These are phyloP conservation scores for Hycleus phaleratus DNA, from an alignment of 1,140 invertebrate genomes.

Conservation along the genomic window DNA sequence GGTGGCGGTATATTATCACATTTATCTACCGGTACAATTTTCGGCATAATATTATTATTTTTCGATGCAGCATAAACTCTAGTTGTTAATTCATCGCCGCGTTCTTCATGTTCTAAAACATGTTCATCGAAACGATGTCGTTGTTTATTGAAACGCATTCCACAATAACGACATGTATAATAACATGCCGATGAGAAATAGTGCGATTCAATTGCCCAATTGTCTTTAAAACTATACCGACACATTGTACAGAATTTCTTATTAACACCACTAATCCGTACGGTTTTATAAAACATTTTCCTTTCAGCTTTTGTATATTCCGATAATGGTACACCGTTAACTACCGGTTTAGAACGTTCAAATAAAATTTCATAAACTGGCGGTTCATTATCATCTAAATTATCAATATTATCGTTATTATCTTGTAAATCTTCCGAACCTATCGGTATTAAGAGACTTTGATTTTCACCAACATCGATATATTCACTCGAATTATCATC, in stretches of 20 bases:
- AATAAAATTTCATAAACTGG: conserved; percentile 13
- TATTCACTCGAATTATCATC: conserved; percentile 13
- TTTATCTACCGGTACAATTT: conserved; percentile 25
- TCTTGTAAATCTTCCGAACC: conserved; percentile 6
- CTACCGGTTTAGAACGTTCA: conserved; percentile 14
- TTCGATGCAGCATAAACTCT: conserved; percentile 36
- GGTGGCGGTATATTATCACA: neutral
- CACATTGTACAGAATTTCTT: conserved; percentile 38
- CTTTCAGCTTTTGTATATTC: conserved; percentile 35
- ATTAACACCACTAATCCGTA: conserved; percentile 33
- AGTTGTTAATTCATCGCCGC: conserved; percentile 26
- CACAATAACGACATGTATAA: conserved; percentile 38
- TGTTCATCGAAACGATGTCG: conserved; percentile 33
- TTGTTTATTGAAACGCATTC: conserved; percentile 38
- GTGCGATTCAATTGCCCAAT: conserved; percentile 40
- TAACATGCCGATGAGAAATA: conserved; percentile 35
- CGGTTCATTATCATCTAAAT: conserved; percentile 20
- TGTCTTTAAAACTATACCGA: conserved; percentile 39
- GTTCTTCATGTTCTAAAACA: conserved; percentile 28
- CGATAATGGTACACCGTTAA: conserved; percentile 29
- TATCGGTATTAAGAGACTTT: conserved; percentile 27
- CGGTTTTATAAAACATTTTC: conserved; percentile 30
- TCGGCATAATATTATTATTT: conserved; percentile 28
- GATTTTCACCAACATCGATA: conserved; percentile 16
- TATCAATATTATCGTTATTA: conserved; percentile 1